These are phyloP conservation scores for Pelvicachromis taeniatus DNA, from an alignment of 2,113 vertebrate genomes.

Conservation along the genomic window DNA sequence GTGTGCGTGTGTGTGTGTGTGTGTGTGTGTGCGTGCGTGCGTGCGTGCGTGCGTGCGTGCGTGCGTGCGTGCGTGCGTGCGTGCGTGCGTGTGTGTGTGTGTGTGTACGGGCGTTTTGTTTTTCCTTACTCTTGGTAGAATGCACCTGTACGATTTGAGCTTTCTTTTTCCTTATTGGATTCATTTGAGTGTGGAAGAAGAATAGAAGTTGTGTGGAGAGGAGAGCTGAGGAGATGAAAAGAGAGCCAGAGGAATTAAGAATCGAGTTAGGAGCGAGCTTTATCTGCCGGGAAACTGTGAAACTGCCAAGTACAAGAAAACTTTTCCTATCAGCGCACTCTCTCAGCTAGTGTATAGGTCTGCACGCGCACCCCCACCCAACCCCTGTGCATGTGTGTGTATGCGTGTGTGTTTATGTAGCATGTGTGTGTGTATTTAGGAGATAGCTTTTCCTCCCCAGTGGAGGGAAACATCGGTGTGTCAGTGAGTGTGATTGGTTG, in stretches of 20 bases:
- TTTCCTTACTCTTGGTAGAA: slow-evolving; percentile 35
- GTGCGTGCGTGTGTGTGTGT: neutral
- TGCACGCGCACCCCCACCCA: neutral
- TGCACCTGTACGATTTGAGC: slow-evolving; percentile 51
- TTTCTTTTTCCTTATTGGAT: slow-evolving; percentile 42
- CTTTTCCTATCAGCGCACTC: slow-evolving; percentile 65
- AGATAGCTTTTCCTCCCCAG: slow-evolving; percentile 64
- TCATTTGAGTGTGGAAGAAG: slow-evolving; percentile 39
- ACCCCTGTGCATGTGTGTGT: neutral
- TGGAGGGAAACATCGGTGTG: slow-evolving; percentile 52
- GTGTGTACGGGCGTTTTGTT: slow-evolving; percentile 23
- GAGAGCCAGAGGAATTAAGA: slow-evolving; percentile 58
- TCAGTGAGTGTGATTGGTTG: slow-evolving; percentile 66
- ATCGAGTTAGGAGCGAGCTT: slow-evolving; percentile 52
- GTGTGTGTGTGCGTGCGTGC: neutral
- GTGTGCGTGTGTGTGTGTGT: neutral
- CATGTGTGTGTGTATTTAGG: slow-evolving; percentile 30
- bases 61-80: neutral
- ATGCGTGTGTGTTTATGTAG: slow-evolving; percentile 18
- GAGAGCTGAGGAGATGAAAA: slow-evolving; percentile 52
- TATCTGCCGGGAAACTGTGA: slow-evolving; percentile 58
- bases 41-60: neutral
- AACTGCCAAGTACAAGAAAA: slow-evolving; percentile 65
- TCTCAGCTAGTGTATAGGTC: slow-evolving; percentile 22
- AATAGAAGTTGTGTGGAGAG: slow-evolving; percentile 26